These are phyloP conservation scores for Idaea aversata DNA, from an alignment of 2,888 invertebrate species.

Conservation along the genomic window DNA sequence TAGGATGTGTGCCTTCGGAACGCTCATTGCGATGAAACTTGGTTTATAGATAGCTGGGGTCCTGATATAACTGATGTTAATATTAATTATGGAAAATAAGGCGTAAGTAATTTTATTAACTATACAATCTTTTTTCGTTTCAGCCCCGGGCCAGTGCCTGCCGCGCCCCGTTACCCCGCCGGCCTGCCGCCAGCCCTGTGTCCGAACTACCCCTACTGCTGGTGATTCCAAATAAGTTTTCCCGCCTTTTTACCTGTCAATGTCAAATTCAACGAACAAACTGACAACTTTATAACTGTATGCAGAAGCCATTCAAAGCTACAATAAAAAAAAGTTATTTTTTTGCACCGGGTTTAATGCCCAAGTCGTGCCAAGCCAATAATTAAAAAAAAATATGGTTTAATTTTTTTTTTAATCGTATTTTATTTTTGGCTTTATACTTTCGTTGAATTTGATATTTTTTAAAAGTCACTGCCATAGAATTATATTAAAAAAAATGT, in stretches of 20 bases:
- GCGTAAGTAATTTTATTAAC: not conserved
- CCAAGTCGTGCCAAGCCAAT: too few species aligned
- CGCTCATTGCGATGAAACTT: too few species aligned
- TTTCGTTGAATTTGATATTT: not conserved
- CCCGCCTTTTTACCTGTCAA: not conserved
- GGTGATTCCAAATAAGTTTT: slow-evolving; percentile 26
- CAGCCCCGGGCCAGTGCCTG: slow-evolving; percentile 48
- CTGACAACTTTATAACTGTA: not conserved
- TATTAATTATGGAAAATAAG: not conserved
- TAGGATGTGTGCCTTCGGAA: too few species aligned
- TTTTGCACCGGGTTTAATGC: too few species aligned
- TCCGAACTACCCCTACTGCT: slow-evolving; percentile 82
- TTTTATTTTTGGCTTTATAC: not conserved
- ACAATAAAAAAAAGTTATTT: too few species aligned
- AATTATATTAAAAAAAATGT: not conserved
- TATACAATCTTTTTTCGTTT: slow-evolving; percentile 20
- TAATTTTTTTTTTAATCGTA: too few species aligned
- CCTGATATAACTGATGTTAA: too few species aligned
- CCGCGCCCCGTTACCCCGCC: slow-evolving; percentile 73
- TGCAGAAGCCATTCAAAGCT: too few species aligned
- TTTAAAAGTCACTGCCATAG: slow-evolving; percentile 4
- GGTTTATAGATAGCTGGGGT: too few species aligned
- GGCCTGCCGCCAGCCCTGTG: slow-evolving; percentile 75
- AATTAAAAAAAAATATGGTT: too few species aligned
- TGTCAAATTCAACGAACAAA: not conserved